These are phyloP conservation scores for Hirtodrosophila trivittata DNA, from an alignment of 2,888 invertebrate species.

Conservation along the genomic window DNA sequence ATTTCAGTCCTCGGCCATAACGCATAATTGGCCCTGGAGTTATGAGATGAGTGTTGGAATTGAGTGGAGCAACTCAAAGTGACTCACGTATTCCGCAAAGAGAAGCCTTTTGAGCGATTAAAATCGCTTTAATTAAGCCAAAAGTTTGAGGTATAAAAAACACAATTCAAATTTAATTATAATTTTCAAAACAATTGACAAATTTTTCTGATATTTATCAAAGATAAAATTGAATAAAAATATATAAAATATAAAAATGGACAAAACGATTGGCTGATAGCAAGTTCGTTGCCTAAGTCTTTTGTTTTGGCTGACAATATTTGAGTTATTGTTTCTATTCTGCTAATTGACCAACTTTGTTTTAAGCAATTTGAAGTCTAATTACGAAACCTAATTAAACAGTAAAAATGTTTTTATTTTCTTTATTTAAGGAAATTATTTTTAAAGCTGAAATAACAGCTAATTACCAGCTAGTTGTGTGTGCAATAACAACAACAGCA, in stretches of 20 bases:
- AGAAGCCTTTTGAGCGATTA: conserved; percentile 31
- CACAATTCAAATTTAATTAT: conserved; percentile 1
- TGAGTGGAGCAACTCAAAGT: conserved; percentile 27
- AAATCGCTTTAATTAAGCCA: conserved; percentile 45
- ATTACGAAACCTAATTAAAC: conserved; percentile 64
- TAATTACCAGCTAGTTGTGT: conserved; percentile 60
- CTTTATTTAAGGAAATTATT: conserved; percentile 43
- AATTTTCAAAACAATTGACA: not conserved
- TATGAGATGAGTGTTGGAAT: conserved; percentile 45
- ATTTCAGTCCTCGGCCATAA: conserved; percentile 48
- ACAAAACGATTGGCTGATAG: too few species aligned
- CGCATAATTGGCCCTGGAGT: conserved; percentile 66
- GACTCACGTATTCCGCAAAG: conserved; percentile 45
- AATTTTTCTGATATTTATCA: not conserved
- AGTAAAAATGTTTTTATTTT: conserved; percentile 50
- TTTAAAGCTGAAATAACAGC: conserved; percentile 46
- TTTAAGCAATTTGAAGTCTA: conserved; percentile 41
- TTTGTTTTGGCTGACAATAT: conserved; percentile 14
- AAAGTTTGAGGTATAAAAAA: conserved; percentile 13
- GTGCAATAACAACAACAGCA: conserved; percentile 19
- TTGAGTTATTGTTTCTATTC: conserved; percentile 1
- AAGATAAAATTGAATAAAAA: too few species aligned
- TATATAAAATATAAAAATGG: too few species aligned
- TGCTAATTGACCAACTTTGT: conserved; percentile 13
- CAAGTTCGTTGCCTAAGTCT: conserved; percentile 36